Evolutionary conservation across 2,113 vertebrate species (phyloP), one percentile per base, ranked within the genome.

Genomic region (Aphyosemion australe): DNA sequence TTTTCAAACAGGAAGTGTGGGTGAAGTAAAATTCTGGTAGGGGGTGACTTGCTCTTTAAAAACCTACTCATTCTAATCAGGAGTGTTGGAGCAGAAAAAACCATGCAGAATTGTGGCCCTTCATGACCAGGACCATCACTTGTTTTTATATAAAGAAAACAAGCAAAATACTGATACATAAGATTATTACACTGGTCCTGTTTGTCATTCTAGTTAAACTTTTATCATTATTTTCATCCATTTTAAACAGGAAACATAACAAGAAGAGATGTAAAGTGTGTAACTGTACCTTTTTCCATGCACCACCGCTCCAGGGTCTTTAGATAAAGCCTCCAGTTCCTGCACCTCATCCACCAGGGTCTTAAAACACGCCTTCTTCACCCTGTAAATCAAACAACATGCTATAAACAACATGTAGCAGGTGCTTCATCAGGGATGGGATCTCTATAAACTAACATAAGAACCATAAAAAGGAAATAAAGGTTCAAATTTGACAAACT

Each of bases 261-360:
- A 26, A 58, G 3, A 13, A 4, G 5, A 39, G 50, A 5, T 2
- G 11, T 67, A 46, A 60, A n/a, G 16, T 54, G 65, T 65, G 66
- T 42, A 51, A 52, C 19, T 9, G 47, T 94, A 99, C 97, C 97
- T 98, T 87, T 98, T 98, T 51, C 97, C 97, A 60, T 97, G 95
- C 48, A 99, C 96, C 64, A 96, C 94, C 52, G 94, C 95, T 54
- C 96, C 96, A 20, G 96, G 97, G 79, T 99, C 97, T 91, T 98
- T 95, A 60, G 94, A 98, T 79, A 97, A 94, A 6, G 97, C 96
- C 89, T 99, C 97, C 19, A 98, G 83, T 74, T 99, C 97, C 80
- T 99, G 97, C 76, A 99, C 97, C 90, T 99, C 97, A 87, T 99
- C 97, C 69, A 98, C 96, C 73, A 99, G 87, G 7, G 95, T 98